Conservation (phyloP, 2,797 vertebrate species). For the Poeciliopsis turneri region DNA sequence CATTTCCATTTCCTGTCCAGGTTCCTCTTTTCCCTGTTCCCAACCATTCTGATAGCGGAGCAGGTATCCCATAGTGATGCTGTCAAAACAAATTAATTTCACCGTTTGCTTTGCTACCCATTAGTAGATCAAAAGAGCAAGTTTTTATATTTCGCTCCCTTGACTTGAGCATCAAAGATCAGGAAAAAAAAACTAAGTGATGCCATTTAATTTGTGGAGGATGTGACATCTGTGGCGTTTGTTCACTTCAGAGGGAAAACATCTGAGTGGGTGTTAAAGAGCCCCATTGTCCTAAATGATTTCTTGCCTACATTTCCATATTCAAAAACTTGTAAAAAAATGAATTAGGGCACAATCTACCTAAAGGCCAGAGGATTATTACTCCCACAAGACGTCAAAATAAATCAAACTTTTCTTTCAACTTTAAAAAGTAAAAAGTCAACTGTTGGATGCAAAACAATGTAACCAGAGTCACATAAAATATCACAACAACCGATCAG, state of each 20-base stretch:
- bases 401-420: not conserved
- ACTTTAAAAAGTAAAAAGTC: not conserved
- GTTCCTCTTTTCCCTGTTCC: not conserved
- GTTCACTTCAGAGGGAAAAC: not conserved
- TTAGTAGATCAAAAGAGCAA: slow-evolving; percentile 16
- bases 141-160: slow-evolving; percentile 20
- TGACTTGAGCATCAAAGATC: slow-evolving; percentile 8
- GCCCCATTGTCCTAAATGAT: slow-evolving; percentile 2
- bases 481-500: slow-evolving; percentile 10
- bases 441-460: slow-evolving; percentile 5
- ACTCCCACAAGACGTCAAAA: slow-evolving; percentile 13
- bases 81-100: slow-evolving; percentile 29
- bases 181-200: slow-evolving; percentile 7
- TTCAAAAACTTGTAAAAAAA: slow-evolving; percentile 11
- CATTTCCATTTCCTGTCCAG: slow-evolving; percentile 33
- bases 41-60: not conserved
- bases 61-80: not conserved
- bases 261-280: slow-evolving; percentile 3
- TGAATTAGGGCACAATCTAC: not conserved
- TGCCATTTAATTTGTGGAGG: slow-evolving; percentile 4
- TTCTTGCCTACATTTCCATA: slow-evolving; percentile 1
- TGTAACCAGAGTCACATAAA: slow-evolving; percentile 4
- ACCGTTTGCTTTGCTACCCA: not conserved
- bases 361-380: not conserved
- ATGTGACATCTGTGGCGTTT: slow-evolving; percentile 10